These are phyloP conservation scores for Drosophila lacteicornis DNA, from an alignment of 1,140 invertebrate species.

Conservation along the genomic window DNA sequence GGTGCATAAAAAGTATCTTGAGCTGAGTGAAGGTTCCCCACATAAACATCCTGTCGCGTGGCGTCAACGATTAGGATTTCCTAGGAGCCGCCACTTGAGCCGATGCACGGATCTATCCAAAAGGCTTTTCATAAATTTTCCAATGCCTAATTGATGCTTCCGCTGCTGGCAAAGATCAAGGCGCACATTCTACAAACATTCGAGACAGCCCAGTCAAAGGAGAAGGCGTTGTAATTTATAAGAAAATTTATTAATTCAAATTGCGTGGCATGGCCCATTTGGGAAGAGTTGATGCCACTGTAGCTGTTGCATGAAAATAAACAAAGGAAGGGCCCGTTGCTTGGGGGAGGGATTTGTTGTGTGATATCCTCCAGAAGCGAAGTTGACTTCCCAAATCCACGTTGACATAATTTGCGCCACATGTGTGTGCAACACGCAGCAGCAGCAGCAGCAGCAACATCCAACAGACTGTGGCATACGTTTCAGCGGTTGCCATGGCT, in stretches of 20 bases:
- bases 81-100: constrained; percentile 33
- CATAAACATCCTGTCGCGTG: constrained; percentile 80
- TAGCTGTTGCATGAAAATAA: constrained; percentile 57
- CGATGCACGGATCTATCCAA: constrained; percentile 47
- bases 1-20: background rate
- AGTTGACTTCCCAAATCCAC: constrained; percentile 61
- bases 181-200: constrained; percentile 51
- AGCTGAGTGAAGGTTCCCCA: background rate
- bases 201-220: background rate
- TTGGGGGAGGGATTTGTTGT: constrained; percentile 7
- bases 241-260: constrained; percentile 74
- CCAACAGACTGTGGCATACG: constrained; percentile 45
- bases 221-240: constrained; percentile 58
- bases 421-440: constrained; percentile 61
- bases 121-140: constrained; percentile 61
- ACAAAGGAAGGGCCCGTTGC: constrained; percentile 19
- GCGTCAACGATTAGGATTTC: constrained; percentile 57
- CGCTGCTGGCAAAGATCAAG: constrained; percentile 64
- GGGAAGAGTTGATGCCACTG: constrained; percentile 20
- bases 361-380: constrained; percentile 32
- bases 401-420: constrained; percentile 77
- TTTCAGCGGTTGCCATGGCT: constrained; percentile 40
- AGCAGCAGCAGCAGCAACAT: constrained; percentile 10
- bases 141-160: constrained; percentile 72
- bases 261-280: constrained; percentile 64